phyloP scores from a whole-genome alignment of 2,888 invertebrate species.

The Syrphus vitripennis region DNA sequence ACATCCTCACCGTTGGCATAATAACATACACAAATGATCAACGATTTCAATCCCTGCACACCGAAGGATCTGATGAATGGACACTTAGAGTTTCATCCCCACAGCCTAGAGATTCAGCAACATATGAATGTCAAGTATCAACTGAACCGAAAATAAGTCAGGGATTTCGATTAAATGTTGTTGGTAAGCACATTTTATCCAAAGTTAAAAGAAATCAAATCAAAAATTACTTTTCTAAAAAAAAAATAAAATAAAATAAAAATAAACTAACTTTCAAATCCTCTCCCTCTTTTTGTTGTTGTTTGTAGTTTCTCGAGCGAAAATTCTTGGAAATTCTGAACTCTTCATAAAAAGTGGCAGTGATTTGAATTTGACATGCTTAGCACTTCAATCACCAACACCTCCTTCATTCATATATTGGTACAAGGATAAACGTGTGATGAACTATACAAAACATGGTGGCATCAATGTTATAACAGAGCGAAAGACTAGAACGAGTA shows the following conservation, averaged over 20 bases:
- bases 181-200: slow-evolving; percentile 85
- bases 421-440: slow-evolving; percentile 90
- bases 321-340: slow-evolving; percentile 91
- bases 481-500: slow-evolving; percentile 90
- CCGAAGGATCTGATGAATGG: slow-evolving; percentile 88
- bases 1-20: slow-evolving; percentile 88
- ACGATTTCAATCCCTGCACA: slow-evolving; percentile 86
- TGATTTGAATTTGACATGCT: slow-evolving; percentile 93
- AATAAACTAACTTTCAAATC: background rate
- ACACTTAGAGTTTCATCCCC: slow-evolving; percentile 86
- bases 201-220: background rate
- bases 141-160: slow-evolving; percentile 89
- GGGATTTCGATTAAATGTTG: slow-evolving; percentile 86
- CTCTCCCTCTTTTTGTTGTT: background rate
- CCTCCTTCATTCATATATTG: slow-evolving; percentile 88
- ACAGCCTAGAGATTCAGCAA: slow-evolving; percentile 86
- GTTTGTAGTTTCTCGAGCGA: slow-evolving; percentile 90
- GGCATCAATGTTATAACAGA: slow-evolving; percentile 92
- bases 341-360: slow-evolving; percentile 92
- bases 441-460: slow-evolving; percentile 90
- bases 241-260: background rate
- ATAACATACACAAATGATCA: slow-evolving; percentile 88
- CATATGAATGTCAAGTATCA: slow-evolving; percentile 89
- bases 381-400: slow-evolving; percentile 86
- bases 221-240: background rate